A percentile compares a stretch with the other conserved stretches of the same genome.
These are phyloP conservation scores for Elegia similella DNA, from an alignment of 2,888 invertebrate genomes.

Conservation along the genomic window DNA sequence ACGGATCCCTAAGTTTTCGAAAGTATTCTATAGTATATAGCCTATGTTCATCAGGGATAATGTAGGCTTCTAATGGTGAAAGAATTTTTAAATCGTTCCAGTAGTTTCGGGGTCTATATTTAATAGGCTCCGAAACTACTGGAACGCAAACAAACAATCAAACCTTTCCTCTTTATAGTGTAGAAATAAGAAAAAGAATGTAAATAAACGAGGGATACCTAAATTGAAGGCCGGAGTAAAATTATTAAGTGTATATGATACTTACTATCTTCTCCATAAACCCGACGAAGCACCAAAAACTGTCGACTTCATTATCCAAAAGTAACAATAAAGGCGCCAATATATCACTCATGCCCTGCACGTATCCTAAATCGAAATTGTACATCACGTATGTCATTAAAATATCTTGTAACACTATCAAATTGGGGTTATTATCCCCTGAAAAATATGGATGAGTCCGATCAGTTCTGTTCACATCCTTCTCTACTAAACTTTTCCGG, in stretches of 20 bases:
- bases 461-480: conserved; percentile 98
- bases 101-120: too few relatives aligned
- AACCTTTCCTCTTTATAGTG: too few relatives aligned
- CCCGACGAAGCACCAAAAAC: conserved; percentile 99
- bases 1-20: too few relatives aligned
- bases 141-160: too few relatives aligned
- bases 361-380: conserved; percentile 98
- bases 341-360: conserved; percentile 99
- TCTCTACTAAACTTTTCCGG: conserved; percentile 96
- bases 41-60: too few relatives aligned
- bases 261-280: conserved; percentile 97
- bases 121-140: too few relatives aligned
- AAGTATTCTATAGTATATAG: too few relatives aligned
- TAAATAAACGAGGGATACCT: too few relatives aligned
- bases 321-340: conserved; percentile 95
- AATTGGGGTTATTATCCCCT: conserved; percentile 96
- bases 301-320: conserved; percentile 95
- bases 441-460: conserved; percentile 94
- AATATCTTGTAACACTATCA: conserved; percentile 92
- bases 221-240: too few relatives aligned
- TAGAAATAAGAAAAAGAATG: too few relatives aligned
- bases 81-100: too few relatives aligned
- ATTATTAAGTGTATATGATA: conserved; percentile 27
- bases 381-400: conserved; percentile 99
- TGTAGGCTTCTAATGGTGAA: too few relatives aligned